Conservation (phyloP, 2,888 invertebrate species). For the Saturnia japonica region DNA sequence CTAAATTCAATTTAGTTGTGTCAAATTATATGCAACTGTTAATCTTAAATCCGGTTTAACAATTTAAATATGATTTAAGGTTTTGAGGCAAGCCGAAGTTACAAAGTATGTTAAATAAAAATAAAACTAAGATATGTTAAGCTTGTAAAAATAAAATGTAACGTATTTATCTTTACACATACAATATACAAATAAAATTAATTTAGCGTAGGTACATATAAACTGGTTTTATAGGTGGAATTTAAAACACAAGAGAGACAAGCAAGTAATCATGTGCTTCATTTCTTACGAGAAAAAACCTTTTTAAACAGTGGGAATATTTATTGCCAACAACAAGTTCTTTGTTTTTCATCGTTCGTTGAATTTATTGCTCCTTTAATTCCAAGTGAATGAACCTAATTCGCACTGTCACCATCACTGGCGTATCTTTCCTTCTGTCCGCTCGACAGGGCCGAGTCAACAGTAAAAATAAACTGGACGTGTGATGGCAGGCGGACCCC, state of each 20-base stretch:
- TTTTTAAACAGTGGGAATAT: constrained; percentile 6
- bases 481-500: constrained; percentile 29
- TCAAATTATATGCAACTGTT: too few species aligned
- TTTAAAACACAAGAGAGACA: background rate
- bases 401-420: constrained; percentile 12
- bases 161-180: background rate
- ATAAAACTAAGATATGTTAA: too few species aligned
- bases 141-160: too few species aligned
- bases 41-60: too few species aligned
- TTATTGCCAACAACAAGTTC: background rate
- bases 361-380: constrained; percentile 3
- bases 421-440: constrained; percentile 20
- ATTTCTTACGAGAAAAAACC: constrained; percentile 7
- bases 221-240: too few species aligned
- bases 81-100: too few species aligned
- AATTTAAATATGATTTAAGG: too few species aligned
- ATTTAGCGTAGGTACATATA: background rate
- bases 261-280: background rate
- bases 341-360: background rate
- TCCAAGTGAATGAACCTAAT: constrained; percentile 2
- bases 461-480: constrained; percentile 34
- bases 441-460: constrained; percentile 29
- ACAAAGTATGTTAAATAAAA: too few species aligned
- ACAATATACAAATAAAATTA: background rate
- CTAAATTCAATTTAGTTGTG: too few species aligned